Evolutionary conservation across 2,797 vertebrate genomes (phyloP), one percentile per base, ranked within the genome.

Genomic region (Emys orbicularis): DNA sequence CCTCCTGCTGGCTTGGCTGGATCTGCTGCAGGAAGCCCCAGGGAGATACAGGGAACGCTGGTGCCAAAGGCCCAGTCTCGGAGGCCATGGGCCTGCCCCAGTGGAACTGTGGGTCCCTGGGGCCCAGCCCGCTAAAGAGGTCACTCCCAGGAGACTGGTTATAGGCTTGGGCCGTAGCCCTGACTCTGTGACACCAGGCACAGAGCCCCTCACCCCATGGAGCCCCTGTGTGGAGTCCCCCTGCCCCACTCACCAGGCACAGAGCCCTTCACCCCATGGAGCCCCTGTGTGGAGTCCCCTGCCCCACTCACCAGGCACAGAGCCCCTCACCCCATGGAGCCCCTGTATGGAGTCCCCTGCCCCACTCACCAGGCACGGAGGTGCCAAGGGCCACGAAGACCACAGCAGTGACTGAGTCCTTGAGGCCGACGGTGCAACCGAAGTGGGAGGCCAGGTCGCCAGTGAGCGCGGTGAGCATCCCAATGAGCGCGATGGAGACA

Each of bases 361-460:
- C 6, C n/a, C 88, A 87, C 99, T 96, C 92, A 99, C 99, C 99
- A 93, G 99, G 99, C 54, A 99, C 98, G 0, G 99, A 99, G 15
- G 99, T 99, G 34, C 99, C 99, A 81, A 99, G 97, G 1, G 99
- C 99, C 96, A 99, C 99, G 12, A 99, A 99, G 93, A 99, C 98
- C 97, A 99, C 99, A 0, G 99, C 99, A 0, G 99, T 99, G 97
- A 99, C 99, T 0, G 99, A 98, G 97, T 99, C 99, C 97, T 99
- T 99, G 93, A 99, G 98, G 31, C 99, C 99, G 68, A 99, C 83
- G 34, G 99, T 99, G 97, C 99, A 99, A 96, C 99, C 99, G 4
- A 99, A 99, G 96, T 99, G 98, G 2, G 98, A 98, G 4, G 99
- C 99, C 96, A 99, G 97, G 88, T 99, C 99, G 0, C 99, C 99